Conservation (phyloP, 1,140 invertebrate genomes). For the Myzus persicae region DNA sequence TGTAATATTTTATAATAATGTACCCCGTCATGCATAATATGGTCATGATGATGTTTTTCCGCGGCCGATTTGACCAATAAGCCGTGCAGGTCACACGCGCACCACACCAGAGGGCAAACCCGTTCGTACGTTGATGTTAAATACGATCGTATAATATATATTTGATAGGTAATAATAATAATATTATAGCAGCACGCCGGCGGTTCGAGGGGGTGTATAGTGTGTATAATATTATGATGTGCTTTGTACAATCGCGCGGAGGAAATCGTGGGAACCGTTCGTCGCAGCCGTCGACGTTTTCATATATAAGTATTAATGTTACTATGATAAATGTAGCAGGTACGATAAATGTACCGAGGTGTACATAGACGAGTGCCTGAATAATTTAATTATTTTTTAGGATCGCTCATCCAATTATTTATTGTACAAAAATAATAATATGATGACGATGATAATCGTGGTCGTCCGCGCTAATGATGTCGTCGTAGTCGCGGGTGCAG, state of each 20-base stretch:
- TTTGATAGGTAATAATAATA: conserved; percentile 8
- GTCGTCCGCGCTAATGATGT: neutral
- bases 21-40: neutral
- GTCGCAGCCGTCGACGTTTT: neutral
- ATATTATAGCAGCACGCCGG: neutral
- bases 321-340: neutral
- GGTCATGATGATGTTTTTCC: neutral
- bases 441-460: neutral
- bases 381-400: neutral
- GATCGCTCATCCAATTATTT: neutral
- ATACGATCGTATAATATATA: conserved; percentile 6
- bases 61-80: conserved; percentile 4
- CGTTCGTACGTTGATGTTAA: neutral
- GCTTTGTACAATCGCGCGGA: neutral
- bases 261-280: conserved; percentile 18
- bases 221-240: neutral
- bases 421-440: neutral
- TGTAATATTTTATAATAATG: conserved; percentile 15
- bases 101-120: neutral
- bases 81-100: neutral
- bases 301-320: neutral
- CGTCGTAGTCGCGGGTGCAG: neutral
- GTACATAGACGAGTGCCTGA: neutral
- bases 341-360: neutral
- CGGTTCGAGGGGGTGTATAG: neutral